Base-by-base conservation (phyloP, 2,888 invertebrate genomes). In the Caenorhabditis zanzibari region DNA sequence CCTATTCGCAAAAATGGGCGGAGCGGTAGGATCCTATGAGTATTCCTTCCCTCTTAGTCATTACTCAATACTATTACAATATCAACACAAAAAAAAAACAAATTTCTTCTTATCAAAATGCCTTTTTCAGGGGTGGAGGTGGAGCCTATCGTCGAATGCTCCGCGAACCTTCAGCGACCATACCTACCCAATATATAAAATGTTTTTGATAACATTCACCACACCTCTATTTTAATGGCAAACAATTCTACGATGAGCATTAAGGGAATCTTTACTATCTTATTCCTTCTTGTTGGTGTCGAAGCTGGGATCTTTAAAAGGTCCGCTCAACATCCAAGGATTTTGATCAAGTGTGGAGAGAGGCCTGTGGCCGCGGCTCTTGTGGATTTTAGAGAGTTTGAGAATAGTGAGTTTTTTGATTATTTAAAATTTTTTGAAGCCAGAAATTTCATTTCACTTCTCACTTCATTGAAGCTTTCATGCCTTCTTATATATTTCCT, bases 11-110 rank as follows among this genome's bases (percentile, higher is more conserved):
- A 16, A 44, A 47, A n/a, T 26, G 19, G 63, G 44, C 44, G 63
- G 63, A 63, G 44, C 63, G 16, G 9, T n/a, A 44, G 41, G 63
- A 63, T 63, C 63, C 63, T 63, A 63, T 63, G 63, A 63, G 63
- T 63, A 63, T 63, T 63, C 63, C 63, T 63, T 63, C 63, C 63
- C 44, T 54, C 24, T 63, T 63, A 63, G 63, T 63, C 63, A 63
- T 41, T 41, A 16, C 26, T 32, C 32, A n/a, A 10, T 44, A 24
- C 61, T 44, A 38, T n/a, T 58, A 22, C 58, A 16, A 16, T 58
- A 26, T 61, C 61, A 3, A 12, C 0, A 12, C 19, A 41, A 38
- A 44, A 47, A 63, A 63, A 63, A 24, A 44, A 63, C 44, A 44
- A 63, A 44, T 28, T 63, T 35, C 41, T 44, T 63, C 24, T 26